Percentiles rank a stretch among this genome's conserved stretches.
phyloP scores from a whole-genome alignment of 2,113 vertebrate species.

The Saccopteryx bilineata region DNA sequence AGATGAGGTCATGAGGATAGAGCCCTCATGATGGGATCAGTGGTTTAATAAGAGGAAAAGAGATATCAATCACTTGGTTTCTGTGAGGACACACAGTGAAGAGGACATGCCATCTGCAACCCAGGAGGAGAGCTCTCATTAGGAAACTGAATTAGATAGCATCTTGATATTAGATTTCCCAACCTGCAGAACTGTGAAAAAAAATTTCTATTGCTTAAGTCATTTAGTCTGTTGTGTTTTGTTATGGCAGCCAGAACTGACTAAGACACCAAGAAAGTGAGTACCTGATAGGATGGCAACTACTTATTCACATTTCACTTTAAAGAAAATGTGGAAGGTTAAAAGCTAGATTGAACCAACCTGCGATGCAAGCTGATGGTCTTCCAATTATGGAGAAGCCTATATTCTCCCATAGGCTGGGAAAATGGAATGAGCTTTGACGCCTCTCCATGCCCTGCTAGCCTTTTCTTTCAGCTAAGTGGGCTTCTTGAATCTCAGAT shows the following conservation, averaged over 20 bases:
- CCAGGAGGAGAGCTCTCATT: background rate
- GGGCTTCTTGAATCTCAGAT: background rate
- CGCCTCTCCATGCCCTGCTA: rapidly evolving
- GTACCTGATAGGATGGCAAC: background rate
- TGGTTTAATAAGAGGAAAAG: background rate
- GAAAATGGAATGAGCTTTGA: background rate
- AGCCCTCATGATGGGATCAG: background rate
- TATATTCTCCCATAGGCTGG: too few species aligned
- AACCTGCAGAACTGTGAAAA: background rate
- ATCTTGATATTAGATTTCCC: background rate
- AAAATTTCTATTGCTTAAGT: background rate
- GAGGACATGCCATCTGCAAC: background rate
- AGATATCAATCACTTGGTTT: background rate
- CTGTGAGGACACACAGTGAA: background rate
- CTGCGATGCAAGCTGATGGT: background rate
- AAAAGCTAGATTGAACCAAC: background rate
- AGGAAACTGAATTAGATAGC: background rate
- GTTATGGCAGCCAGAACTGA: background rate
- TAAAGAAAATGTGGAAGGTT: background rate
- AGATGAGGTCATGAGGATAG: background rate
- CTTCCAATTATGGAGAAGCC: background rate
- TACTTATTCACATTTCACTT: background rate
- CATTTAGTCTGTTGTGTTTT: background rate
- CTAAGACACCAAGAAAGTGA: background rate
- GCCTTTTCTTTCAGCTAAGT: background rate